phyloP scores from a whole-genome alignment of 2,888 invertebrate genomes.

The Meteorus cinctellus region DNA sequence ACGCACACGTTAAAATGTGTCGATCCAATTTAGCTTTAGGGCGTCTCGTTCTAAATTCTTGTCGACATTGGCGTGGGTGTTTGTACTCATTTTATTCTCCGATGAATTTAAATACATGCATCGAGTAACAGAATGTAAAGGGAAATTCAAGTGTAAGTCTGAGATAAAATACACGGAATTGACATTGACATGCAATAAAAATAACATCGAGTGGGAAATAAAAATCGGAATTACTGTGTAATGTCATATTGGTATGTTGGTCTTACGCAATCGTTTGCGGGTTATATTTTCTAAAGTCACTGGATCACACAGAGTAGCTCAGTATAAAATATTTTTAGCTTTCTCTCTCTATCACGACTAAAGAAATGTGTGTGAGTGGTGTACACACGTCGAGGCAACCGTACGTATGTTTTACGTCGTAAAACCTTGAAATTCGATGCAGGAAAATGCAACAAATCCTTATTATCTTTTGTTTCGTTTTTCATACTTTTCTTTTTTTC shows the following conservation, averaged over 20 bases:
- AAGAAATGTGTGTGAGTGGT: background rate
- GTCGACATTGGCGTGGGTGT: slow-evolving; percentile 49
- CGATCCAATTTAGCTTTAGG: slow-evolving; percentile 28
- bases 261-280: slow-evolving; percentile 34
- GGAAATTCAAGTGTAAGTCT: slow-evolving; percentile 17
- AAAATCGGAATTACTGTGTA: background rate
- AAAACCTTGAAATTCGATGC: background rate
- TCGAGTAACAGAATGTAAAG: slow-evolving; percentile 24
- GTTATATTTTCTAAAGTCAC: slow-evolving; percentile 36
- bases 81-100: slow-evolving; percentile 52
- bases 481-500: too few relatives aligned
- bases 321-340: slow-evolving; percentile 36
- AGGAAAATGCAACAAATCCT: background rate
- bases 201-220: background rate
- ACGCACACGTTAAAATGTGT: background rate
- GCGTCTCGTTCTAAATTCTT: slow-evolving; percentile 52
- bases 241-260: background rate
- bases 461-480: too few relatives aligned
- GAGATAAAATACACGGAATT: background rate
- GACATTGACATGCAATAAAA: slow-evolving; percentile 27
- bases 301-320: slow-evolving; percentile 33
- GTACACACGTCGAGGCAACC: background rate
- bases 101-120: background rate
- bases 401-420: background rate
- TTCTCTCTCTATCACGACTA: background rate